A percentile compares a stretch with the other conserved stretches of the same genome.
Conservation (phyloP, 2,113 vertebrate species). For the Hemiprocne comata region DNA sequence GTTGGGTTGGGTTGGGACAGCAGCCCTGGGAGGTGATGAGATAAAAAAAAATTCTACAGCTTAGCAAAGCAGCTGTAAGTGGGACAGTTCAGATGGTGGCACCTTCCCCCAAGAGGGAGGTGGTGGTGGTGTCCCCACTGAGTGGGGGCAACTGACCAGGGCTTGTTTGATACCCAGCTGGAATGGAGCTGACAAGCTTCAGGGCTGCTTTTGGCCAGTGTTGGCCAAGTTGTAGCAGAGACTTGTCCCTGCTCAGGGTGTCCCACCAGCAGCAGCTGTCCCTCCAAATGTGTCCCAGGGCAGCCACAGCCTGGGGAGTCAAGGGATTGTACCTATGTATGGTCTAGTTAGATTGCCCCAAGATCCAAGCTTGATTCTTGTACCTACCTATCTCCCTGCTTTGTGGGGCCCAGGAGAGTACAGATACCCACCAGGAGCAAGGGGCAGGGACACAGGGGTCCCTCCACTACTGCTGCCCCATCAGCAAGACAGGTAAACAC, state of each 20-base stretch:
- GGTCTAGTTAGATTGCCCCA: not conserved
- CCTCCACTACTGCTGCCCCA: rapidly evolving
- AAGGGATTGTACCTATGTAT: not conserved
- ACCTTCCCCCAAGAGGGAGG: rapidly evolving
- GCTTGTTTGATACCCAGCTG: not conserved
- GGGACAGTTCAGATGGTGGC: not conserved
- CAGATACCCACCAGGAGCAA: not conserved
- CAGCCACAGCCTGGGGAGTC: not conserved
- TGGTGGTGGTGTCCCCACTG: rapidly evolving
- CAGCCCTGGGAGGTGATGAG: rapidly evolving
- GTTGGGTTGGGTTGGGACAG: not conserved
- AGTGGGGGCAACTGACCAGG: not conserved
- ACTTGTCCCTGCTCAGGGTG: not conserved
- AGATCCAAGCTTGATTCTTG: not conserved
- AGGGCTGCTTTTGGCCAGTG: not conserved
- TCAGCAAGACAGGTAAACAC: not conserved
- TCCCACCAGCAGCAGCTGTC: rapidly evolving
- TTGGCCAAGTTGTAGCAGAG: rapidly evolving
- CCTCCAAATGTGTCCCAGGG: not conserved
- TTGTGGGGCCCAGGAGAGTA: not conserved
- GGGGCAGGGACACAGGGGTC: not conserved
- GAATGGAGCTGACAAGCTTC: not conserved
- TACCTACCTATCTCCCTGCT: not conserved
- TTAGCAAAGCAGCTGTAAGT: not conserved
- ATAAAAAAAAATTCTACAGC: not conserved